Evolutionary conservation across 2,797 vertebrate species (phyloP), one percentile per base, ranked within the genome.

Genomic region (Mus spretus): DNA sequence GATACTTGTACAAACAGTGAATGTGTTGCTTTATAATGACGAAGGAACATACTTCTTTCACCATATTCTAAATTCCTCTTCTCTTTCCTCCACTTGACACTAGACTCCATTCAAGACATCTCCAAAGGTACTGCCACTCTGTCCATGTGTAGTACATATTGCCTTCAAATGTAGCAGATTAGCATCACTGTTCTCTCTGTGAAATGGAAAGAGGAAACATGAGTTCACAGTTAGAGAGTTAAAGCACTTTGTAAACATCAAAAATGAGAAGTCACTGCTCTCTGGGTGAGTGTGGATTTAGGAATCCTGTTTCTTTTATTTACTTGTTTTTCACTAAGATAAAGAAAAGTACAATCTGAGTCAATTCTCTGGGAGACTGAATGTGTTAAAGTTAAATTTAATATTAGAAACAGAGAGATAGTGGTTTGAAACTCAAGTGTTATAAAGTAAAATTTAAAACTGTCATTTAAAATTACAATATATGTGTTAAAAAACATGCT

Each of bases 311-410:
- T 85, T n/a, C 11, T 67, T 34, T 85, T 15, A 80, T 22, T 63
- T 59, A 37, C 87, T n/a, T 74, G 3, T 77, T 94, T 85, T 57
- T 77, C 84, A 15, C 10, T 28, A 85, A 6, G 57, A 20, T 31
- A 75, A 50, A 90, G 34, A 72, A 55, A 28, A 37, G 92, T 59
- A 12, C 15, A 57, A 81, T 78, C 40, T 75, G 40, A 20, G 67
- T 91, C 50, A 84, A 63, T 40, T 26, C 34, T 72, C 22, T 72
- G 47, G 53, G 31, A 55, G 12, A 28, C 19, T 17, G 17, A 86
- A 86, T 70, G 22, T 86, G 53, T 72, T 70, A 92, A 86, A 88
- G 92, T 55, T 80, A 53, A 92, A 78, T 7, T 50, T 94, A 74
- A 89, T 90, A 28, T 0, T 82, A 2, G 15, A 86, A 24, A 8